Evolutionary conservation across 2,888 invertebrate species (phyloP).

Genomic region (Fragum fragum): DNA sequence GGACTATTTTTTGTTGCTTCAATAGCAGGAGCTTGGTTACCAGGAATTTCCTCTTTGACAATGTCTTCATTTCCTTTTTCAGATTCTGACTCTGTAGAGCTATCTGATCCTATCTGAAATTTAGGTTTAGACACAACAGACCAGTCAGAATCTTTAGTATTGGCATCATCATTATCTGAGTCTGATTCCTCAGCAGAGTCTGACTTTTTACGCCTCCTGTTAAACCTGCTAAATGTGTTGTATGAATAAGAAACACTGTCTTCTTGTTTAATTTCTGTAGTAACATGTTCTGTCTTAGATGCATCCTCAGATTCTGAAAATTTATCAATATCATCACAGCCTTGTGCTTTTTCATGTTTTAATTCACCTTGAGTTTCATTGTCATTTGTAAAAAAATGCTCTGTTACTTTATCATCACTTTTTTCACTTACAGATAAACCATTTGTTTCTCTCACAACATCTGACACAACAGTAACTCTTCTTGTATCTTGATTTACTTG

Average conservation of each 20-base stretch:
- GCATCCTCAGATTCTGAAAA: not conserved
- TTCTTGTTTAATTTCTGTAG: slow-evolving; percentile 40
- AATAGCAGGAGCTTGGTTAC: not conserved
- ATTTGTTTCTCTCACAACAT: not conserved
- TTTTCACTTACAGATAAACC: slow-evolving; percentile 1
- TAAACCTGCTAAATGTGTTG: slow-evolving; percentile 61
- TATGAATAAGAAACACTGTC: slow-evolving; percentile 64
- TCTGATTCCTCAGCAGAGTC: slow-evolving; percentile 50
- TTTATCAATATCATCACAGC: slow-evolving; percentile 17
- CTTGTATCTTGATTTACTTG: not conserved
- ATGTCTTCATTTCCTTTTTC: not conserved
- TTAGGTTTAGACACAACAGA: not conserved
- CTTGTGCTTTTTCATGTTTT: not conserved
- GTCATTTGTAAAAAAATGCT: not conserved
- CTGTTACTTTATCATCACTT: not conserved
- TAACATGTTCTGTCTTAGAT: not conserved
- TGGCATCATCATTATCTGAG: slow-evolving; percentile 31
- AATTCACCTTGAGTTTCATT: not conserved
- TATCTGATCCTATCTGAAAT: slow-evolving; percentile 2
- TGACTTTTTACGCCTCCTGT: slow-evolving; percentile 50
- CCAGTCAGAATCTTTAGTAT: slow-evolving; percentile 15
- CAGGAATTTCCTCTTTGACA: not conserved
- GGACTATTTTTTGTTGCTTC: not conserved
- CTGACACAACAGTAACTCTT: not conserved
- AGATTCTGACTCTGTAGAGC: slow-evolving; percentile 20